Conservation (phyloP, 1,140 invertebrate genomes). For the Artemia franciscana region DNA sequence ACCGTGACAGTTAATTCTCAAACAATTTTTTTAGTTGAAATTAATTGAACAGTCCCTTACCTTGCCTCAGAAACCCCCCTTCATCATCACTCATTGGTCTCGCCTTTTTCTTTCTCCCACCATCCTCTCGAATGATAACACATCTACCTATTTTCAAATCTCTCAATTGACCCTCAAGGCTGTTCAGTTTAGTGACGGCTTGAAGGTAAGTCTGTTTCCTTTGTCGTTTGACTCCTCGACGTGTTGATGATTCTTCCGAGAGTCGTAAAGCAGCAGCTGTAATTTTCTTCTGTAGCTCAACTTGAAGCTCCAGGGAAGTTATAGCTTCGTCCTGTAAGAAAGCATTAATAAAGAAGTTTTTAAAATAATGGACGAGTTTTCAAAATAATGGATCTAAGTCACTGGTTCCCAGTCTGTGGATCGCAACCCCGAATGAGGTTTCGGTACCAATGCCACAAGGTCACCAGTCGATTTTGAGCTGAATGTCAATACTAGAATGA, state of each 20-base stretch:
- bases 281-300: constrained; percentile 49
- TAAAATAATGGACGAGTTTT: too few species aligned
- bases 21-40: too few species aligned
- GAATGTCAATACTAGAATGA: too few species aligned
- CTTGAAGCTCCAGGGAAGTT: constrained; percentile 40
- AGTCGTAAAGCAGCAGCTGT: constrained; percentile 43
- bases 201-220: constrained; percentile 34
- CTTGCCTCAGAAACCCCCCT: constrained; percentile 9
- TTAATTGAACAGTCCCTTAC: constrained; percentile 9
- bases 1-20: too few species aligned
- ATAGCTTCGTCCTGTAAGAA: constrained; percentile 32
- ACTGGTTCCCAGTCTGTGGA: too few species aligned
- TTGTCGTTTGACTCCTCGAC: constrained; percentile 40
- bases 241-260: constrained; percentile 37
- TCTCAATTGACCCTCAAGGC: constrained; percentile 21
- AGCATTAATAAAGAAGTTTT: too few species aligned
- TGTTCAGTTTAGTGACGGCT: constrained; percentile 12
- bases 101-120: constrained; percentile 16
- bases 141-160: constrained; percentile 20
- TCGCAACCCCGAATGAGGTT: too few species aligned
- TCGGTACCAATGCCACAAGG: too few species aligned
- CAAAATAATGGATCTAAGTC: too few species aligned
- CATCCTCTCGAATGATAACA: constrained; percentile 13
- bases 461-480: too few species aligned
- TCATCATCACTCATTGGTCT: constrained; percentile 15